Evolutionary conservation across 2,113 vertebrate genomes (phyloP), one percentile per base, ranked within the genome.

Genomic region (Hemiprocne comata): DNA sequence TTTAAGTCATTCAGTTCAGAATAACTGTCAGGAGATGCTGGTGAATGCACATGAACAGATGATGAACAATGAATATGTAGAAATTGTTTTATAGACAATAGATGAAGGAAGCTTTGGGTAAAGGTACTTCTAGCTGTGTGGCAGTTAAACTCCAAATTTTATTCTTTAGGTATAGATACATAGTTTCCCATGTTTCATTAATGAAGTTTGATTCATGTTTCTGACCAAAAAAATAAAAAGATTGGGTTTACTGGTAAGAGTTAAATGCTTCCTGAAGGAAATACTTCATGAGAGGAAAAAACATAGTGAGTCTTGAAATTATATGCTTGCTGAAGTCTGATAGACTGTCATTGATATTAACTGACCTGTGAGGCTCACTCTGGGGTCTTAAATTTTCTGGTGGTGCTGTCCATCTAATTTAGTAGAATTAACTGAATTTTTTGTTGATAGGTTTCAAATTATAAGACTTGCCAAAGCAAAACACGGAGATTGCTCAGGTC

Each of bases 361-460:
- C 10, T 64, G 54, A 16, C 53, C 36, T 54, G 19, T 0, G 0
- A 75, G 31, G 24, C 31, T 82, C 2, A 8, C 15, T 57, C 26
- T 51, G n/a, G 9, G 36, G 21, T 21, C 48, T 66, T 34, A 50
- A 17, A 38, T 9, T 66, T 75, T 48, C n/a, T 67, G 18, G 18
- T 51, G 24, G 17, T 31, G 7, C 6, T n/a, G 20, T 64, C 31
- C 3, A 1, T 44, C 9, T 71, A 62, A 73, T n/a, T 67, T 50
- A 67, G 46, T 46, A 61, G n/a, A 78, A 50, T n/a, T 91, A 34
- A 28, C 53, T 58, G 16, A 33, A 5, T 29, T 86, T 77, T 79
- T 83, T 2, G 0, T 66, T 67, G 31, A 29, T 4, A 17, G 14
- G 5, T 64, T 72, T 80, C 66, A 40, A 72, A 58, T 38, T 40